These are phyloP conservation scores for Netelia fuscicornis DNA, from an alignment of 2,888 invertebrate species.

Conservation along the genomic window DNA sequence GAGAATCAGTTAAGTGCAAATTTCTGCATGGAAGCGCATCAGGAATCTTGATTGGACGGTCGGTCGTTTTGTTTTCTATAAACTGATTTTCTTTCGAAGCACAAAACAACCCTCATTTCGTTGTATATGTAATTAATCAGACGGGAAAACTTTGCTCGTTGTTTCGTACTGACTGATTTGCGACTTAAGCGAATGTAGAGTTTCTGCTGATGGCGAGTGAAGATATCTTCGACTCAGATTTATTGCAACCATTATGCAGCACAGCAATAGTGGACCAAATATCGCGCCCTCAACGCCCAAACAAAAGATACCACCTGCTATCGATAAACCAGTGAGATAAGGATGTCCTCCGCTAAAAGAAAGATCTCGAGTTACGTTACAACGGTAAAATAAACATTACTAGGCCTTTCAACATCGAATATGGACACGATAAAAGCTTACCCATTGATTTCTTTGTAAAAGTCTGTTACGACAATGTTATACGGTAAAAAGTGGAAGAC, in stretches of 20 bases:
- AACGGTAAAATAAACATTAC: not conserved
- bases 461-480: slow-evolving; percentile 96
- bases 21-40: slow-evolving; percentile 56
- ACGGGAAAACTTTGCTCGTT: slow-evolving; percentile 57
- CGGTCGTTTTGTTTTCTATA: slow-evolving; percentile 9
- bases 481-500: slow-evolving; percentile 95
- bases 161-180: slow-evolving; percentile 73
- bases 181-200: slow-evolving; percentile 76
- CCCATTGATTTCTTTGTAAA: slow-evolving; percentile 99
- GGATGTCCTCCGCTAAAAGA: slow-evolving; percentile 94
- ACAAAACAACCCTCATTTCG: slow-evolving; percentile 28
- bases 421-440: slow-evolving; percentile 83
- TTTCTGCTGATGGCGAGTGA: slow-evolving; percentile 87
- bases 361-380: slow-evolving; percentile 42
- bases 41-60: slow-evolving; percentile 48
- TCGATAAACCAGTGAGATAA: slow-evolving; percentile 97
- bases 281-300: slow-evolving; percentile 98
- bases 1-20: slow-evolving; percentile 36
- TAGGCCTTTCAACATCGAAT: slow-evolving; percentile 1
- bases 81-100: not conserved
- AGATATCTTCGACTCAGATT: slow-evolving; percentile 87
- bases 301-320: slow-evolving; percentile 99
- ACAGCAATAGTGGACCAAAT: slow-evolving; percentile 97
- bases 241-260: slow-evolving; percentile 96
- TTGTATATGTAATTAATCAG: slow-evolving; percentile 24